phyloP scores from a whole-genome alignment of 2,113 vertebrate species.

The Choloepus hoffmanni region DNA sequence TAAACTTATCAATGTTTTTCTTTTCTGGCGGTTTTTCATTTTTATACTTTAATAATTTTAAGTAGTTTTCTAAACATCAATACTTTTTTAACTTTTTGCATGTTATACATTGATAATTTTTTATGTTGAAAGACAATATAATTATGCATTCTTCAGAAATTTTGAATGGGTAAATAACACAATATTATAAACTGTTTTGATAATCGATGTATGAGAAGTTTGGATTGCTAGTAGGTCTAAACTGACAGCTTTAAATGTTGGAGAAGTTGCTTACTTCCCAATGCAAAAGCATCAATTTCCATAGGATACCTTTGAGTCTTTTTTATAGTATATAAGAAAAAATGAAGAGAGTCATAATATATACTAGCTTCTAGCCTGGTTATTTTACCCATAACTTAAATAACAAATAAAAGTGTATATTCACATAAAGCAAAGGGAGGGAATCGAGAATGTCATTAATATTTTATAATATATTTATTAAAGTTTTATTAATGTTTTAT shows the following conservation, averaged over 20 bases:
- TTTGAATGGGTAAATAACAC: conserved; percentile 33
- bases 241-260: conserved; percentile 20
- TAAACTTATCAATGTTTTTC: background rate
- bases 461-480: conserved; percentile 86
- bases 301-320: background rate
- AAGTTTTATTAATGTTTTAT: conserved; percentile 86
- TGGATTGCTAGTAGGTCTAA: conserved; percentile 30
- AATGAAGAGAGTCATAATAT: conserved; percentile 12
- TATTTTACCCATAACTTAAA: conserved; percentile 81
- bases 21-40: conserved; percentile 25
- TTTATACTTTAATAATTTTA: conserved; percentile 49
- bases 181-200: conserved; percentile 42
- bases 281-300: background rate
- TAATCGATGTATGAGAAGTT: conserved; percentile 32
- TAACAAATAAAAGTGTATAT: conserved; percentile 85
- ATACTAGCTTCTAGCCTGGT: conserved; percentile 72
- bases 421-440: conserved; percentile 79
- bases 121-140: conserved; percentile 37
- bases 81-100: background rate
- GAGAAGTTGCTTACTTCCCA: background rate
- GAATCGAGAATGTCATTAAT: conserved; percentile 85
- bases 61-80: conserved; percentile 34
- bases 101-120: background rate
- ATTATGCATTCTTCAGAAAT: conserved; percentile 41
- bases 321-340: conserved; percentile 44